A percentile compares a stretch with the other conserved stretches of the same genome.
phyloP scores from a whole-genome alignment of 2,797 vertebrate species.

The Xenops minutus region DNA sequence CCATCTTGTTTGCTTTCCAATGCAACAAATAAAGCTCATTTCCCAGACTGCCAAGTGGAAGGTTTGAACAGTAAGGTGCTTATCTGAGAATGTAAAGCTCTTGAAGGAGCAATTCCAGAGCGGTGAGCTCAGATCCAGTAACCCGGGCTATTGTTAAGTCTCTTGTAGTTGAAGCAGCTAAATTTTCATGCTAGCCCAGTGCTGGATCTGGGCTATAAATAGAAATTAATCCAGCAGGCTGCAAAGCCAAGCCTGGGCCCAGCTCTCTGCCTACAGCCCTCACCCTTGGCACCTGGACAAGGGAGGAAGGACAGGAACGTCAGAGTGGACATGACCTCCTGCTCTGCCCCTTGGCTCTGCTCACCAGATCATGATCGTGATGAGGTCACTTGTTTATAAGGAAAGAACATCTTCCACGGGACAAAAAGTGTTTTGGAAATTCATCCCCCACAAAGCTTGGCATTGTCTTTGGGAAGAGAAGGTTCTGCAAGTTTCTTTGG shows the following conservation, averaged over 20 bases:
- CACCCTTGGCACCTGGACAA: fast-evolving
- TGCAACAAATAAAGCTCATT: background rate
- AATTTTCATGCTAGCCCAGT: background rate
- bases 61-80: background rate
- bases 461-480: background rate
- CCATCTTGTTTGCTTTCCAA: background rate
- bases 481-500: background rate
- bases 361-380: background rate
- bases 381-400: background rate
- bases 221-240: background rate
- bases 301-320: background rate
- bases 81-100: background rate
- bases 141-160: background rate
- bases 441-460: background rate
- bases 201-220: background rate
- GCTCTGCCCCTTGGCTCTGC: fast-evolving
- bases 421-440: background rate
- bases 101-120: background rate
- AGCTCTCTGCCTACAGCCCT: background rate
- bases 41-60: background rate
- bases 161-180: background rate
- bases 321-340: fast-evolving
- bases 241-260: background rate
- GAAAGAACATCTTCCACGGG: background rate
- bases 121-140: background rate